These are phyloP conservation scores for Palythoa heliodiscus DNA, from an alignment of 92 coral and sea anemone genomes.

Conservation along the genomic window DNA sequence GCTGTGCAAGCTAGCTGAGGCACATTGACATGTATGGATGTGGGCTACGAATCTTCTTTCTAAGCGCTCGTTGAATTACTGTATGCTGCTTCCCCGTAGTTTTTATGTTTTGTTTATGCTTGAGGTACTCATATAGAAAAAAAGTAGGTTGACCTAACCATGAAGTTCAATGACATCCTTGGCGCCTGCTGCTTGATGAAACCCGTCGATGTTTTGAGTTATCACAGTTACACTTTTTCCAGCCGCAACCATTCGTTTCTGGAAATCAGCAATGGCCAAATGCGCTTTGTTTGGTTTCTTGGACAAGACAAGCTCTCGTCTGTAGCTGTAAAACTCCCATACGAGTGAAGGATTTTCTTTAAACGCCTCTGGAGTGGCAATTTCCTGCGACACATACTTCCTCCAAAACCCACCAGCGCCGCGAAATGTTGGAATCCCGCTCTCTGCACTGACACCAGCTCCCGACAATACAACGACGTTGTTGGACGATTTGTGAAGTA, in stretches of 20 bases:
- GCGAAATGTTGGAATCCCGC: slow-evolving; percentile 98
- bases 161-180: slow-evolving; percentile 92
- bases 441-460: slow-evolving; percentile 97
- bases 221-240: slow-evolving; percentile 81
- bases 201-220: slow-evolving; percentile 94
- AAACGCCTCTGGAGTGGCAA: slow-evolving; percentile 86
- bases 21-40: no score
- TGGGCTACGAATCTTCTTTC: no score
- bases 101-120: no score
- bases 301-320: slow-evolving; percentile 87
- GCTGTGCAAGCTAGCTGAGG: no score
- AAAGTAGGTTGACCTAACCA: slow-evolving; percentile 51
- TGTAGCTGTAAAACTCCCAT: slow-evolving; percentile 98
- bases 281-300: slow-evolving; percentile 95
- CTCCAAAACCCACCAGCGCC: slow-evolving; percentile 99
- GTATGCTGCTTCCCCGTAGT: no score
- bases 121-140: no score
- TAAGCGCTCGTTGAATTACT: no score
- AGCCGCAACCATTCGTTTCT: slow-evolving; percentile 60
- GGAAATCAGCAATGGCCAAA: slow-evolving; percentile 90
- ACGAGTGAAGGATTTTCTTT: slow-evolving; percentile 86
- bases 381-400: slow-evolving; percentile 79
- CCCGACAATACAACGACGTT: slow-evolving; percentile 85
- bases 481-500: slow-evolving; percentile 68
- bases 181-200: slow-evolving; percentile 91